Conservation (phyloP, 1,140 invertebrate species). For the Plodia interpunctella region DNA sequence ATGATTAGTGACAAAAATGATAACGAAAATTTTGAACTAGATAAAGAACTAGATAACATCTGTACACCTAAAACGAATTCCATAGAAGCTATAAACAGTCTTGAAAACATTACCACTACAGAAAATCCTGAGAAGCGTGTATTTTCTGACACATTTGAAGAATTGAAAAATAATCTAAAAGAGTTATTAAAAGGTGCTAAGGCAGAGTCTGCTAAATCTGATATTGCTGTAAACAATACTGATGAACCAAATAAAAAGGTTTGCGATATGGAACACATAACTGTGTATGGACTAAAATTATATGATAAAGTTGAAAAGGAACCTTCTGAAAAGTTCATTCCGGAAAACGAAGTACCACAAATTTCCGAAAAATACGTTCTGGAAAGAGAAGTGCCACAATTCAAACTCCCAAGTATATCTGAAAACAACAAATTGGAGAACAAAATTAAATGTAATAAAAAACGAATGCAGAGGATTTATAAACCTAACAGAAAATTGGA, state of each 20-base stretch:
- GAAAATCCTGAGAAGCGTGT: slow-evolving; percentile 29
- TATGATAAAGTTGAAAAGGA: slow-evolving; percentile 11
- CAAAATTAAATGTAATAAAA: slow-evolving; percentile 28
- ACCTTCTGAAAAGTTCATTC: neutral
- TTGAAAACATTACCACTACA: slow-evolving; percentile 10
- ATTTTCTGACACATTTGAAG: slow-evolving; percentile 52
- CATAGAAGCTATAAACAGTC: slow-evolving; percentile 44
- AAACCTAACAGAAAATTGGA: slow-evolving; percentile 39
- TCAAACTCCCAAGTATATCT: slow-evolving; percentile 55
- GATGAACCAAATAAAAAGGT: slow-evolving; percentile 29
- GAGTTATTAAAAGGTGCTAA: slow-evolving; percentile 32
- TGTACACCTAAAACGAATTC: slow-evolving; percentile 61
- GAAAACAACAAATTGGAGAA: slow-evolving; percentile 41
- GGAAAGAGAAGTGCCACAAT: slow-evolving; percentile 16
- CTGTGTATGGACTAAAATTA: slow-evolving; percentile 52
- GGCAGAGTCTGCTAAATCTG: slow-evolving; percentile 12
- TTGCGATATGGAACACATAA: slow-evolving; percentile 63
- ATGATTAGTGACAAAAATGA: slow-evolving; percentile 40
- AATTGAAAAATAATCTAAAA: slow-evolving; percentile 57
- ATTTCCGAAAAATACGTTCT: slow-evolving; percentile 16
- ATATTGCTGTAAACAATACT: slow-evolving; percentile 14
- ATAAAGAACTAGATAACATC: slow-evolving; percentile 39
- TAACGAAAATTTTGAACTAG: slow-evolving; percentile 26
- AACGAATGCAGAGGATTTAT: slow-evolving; percentile 27
- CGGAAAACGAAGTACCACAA: slow-evolving; percentile 21